These are phyloP conservation scores for Anoncus sp. DNA, from an alignment of 2,888 invertebrate species.

Conservation along the genomic window DNA sequence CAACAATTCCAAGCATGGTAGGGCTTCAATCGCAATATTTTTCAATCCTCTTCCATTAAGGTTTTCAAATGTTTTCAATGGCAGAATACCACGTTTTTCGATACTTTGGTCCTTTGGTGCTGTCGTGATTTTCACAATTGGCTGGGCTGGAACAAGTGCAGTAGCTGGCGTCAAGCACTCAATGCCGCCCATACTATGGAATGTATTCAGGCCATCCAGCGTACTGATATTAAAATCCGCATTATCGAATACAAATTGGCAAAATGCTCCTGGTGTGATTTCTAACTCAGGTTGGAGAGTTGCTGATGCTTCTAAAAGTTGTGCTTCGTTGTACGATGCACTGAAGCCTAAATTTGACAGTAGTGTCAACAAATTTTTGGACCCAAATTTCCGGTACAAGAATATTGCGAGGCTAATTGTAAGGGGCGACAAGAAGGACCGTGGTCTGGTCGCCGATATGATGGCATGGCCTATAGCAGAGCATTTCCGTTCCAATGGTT, in stretches of 20 bases:
- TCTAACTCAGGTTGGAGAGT: slow-evolving; percentile 39
- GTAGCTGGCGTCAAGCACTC: not conserved
- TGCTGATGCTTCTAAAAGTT: slow-evolving; percentile 41
- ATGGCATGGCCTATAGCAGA: slow-evolving; percentile 4
- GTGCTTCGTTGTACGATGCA: slow-evolving; percentile 41
- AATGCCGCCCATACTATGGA: slow-evolving; percentile 57
- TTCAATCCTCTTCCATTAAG: slow-evolving; percentile 8
- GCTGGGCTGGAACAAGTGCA: not conserved
- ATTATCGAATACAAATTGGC: not conserved
- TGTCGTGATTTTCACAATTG: not conserved
- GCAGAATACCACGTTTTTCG: not conserved
- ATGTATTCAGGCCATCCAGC: slow-evolving; percentile 44
- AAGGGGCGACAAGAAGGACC: slow-evolving; percentile 53
- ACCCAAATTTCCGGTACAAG: slow-evolving; percentile 50
- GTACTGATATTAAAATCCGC: slow-evolving; percentile 42
- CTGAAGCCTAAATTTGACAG: slow-evolving; percentile 48
- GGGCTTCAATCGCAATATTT: slow-evolving; percentile 26
- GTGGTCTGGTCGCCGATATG: slow-evolving; percentile 42
- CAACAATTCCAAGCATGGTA: not conserved
- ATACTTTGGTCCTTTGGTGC: not conserved
- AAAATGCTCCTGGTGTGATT: slow-evolving; percentile 21
- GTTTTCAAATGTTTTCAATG: slow-evolving; percentile 26
- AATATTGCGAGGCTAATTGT: slow-evolving; percentile 40
- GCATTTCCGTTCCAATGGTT: slow-evolving; percentile 21
- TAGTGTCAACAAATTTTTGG: slow-evolving; percentile 41